A percentile compares a stretch with the other conserved stretches of the same genome.
Evolutionary conservation across 1,140 invertebrate genomes (phyloP).

Genomic region (Formica selysi): DNA sequence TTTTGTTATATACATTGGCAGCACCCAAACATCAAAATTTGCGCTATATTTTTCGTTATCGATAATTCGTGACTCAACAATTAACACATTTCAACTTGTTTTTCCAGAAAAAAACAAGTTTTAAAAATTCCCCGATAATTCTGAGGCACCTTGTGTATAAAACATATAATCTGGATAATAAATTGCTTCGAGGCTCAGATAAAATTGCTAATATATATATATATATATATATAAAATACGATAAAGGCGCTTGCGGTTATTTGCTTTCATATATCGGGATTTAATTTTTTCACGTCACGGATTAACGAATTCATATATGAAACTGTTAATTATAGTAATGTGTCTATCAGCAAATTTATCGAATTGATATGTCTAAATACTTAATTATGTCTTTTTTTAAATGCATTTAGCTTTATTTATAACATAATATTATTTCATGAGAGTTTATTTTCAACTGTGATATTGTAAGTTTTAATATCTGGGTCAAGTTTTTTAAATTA

Average conservation of each 20-base stretch:
- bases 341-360: neutral
- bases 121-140: neutral
- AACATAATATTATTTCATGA: neutral
- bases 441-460: neutral
- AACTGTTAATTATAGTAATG: constrained; percentile 2
- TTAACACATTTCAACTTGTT: neutral
- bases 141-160: neutral
- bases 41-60: neutral
- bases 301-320: constrained; percentile 56
- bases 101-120: neutral
- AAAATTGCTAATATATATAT: constrained; percentile 42
- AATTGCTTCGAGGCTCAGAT: constrained; percentile 55
- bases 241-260: constrained; percentile 59
- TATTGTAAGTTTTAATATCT: neutral
- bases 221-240: constrained; percentile 64
- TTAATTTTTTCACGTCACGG: constrained; percentile 57
- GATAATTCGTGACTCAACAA: neutral
- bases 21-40: neutral
- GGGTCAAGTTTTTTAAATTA: neutral
- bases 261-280: constrained; percentile 21
- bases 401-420: too few species aligned
- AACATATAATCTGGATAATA: constrained; percentile 35
- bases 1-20: neutral
- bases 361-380: neutral
- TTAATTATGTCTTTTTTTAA: neutral